A percentile compares a stretch with the other conserved stretches of the same genome.
Evolutionary conservation across 2,888 invertebrate genomes (phyloP).

Genomic region (Arrhopalites spinosus): DNA sequence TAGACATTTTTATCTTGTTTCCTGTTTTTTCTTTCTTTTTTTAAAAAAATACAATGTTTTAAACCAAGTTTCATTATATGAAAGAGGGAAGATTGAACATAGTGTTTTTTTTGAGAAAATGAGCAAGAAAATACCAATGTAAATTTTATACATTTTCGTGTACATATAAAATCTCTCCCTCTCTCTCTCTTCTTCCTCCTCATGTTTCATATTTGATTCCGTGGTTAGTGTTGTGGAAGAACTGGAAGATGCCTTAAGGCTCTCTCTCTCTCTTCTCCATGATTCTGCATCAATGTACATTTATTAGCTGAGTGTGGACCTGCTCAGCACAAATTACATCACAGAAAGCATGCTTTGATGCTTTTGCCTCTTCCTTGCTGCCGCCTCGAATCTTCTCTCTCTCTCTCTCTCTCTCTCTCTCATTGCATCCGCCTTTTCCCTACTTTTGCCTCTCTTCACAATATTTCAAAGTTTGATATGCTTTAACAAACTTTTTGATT

Average conservation of each 20-base stretch:
- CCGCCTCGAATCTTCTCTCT: conserved; percentile 4
- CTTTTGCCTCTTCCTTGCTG: not conserved
- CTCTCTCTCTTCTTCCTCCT: not conserved
- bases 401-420: not conserved
- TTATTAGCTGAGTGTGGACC: conserved; percentile 7
- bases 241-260: conserved; percentile 26
- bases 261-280: not conserved
- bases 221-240: conserved; percentile 17
- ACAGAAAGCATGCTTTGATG: not conserved
- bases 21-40: no score
- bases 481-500: no score
- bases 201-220: conserved; percentile 17
- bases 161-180: not conserved
- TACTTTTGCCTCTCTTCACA: not conserved
- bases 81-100: no score
- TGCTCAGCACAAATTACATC: conserved; percentile 3
- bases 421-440: not conserved
- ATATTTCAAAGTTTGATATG: no score
- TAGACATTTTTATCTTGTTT: no score
- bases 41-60: no score
- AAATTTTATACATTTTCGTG: not conserved
- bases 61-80: no score
- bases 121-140: not conserved
- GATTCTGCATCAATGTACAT: not conserved
- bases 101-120: not conserved